Base-by-base conservation (phyloP, 2,113 vertebrate species). In the Oxygymnocypris stewartii region DNA sequence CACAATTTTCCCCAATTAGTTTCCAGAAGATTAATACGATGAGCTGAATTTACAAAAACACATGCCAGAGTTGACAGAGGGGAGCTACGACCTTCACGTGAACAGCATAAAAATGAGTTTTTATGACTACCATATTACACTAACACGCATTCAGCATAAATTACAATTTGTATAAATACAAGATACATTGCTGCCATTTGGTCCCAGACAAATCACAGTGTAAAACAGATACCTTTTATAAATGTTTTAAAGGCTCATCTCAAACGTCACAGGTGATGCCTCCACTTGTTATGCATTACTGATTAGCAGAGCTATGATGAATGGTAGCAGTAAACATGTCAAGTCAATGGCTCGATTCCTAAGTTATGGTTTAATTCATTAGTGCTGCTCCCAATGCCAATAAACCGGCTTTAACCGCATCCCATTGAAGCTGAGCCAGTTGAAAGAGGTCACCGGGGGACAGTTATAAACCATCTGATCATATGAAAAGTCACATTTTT, bases 301-400 rank as follows among this genome's bases (percentile, higher is more conserved):
- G 89, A 93, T 90, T 78, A 89, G 88, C 87, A 81, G 79, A 88
- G 80, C 67, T 40, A 37, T 87, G 88, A 93, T 89, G 91, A 92
- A 92, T 82, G 88, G 87, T 82, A 88, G 92, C 91, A 88, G 92
- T 94, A 92, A 94, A 94, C 88, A 91, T 42, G 89, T 92, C 90
- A 9, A 88, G 82, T 89, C 78, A 69, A 94, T 94, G 93, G 94
- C 93, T 96, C 93, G 76, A 89, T 90, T 95, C 93, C 93, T 94
- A 91, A 93, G 92, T 92, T 88, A 92, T 85, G 88, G 89, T 90
- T 93, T 91, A 89, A 85, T 90, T 92, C 89, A 91, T 94, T 92
- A 92, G 90, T 89, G 73, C 54, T 75, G 86, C 89, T 88, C 82
- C 79, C 80, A 86, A 88, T 90, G 79, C 90, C 91, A 92, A 87